Evolutionary conservation across 1,140 invertebrate genomes (phyloP), one percentile per base, ranked within the genome.

Genomic region (Asbolus verrucosus): DNA sequence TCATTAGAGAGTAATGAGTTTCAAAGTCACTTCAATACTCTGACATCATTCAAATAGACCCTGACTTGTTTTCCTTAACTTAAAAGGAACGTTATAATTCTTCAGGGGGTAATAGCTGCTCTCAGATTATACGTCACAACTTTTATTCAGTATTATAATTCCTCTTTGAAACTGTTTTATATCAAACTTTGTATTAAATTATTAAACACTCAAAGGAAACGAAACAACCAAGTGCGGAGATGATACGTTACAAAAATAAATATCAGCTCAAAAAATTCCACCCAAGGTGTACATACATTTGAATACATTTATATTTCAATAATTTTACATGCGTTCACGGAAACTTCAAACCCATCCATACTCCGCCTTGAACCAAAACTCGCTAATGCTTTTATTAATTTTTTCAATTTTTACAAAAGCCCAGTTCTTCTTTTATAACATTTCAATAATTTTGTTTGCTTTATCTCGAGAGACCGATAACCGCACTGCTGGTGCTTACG

Each of bases 1-100:
- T 65, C 54, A 66, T 71, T 71, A 71, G 59, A 46, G 63, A 67
- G 60, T 70, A 70, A 70, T 70, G 69, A 70, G 62, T 70, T 70
- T 62, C 69, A 39, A 70, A 70, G 62, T 67, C 63, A 71, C 38
- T 71, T 71, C 69, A 66, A 39, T 71, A 27, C 61, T 41, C 18
- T 63, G 33, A 63, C 33, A 63, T 21, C 21, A 41, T 63, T 39
- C 33, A 41, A 63, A 62, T 62, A 62, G 31, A 62, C 36, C 60
- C 31, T 3, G 24, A 31, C 54, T 36, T 62, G 31, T 62, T 39
- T 63, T 39, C 33, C 18, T 38, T 63, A 39, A 13, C 61, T 18
- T 36, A 38, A 63, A 63, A 63, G 61, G 16, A 27, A 41, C 18
- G 61, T 62, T 62, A 39, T 63, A 41, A 63, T 63, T 63, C 39